Conservation (phyloP, 2,888 invertebrate genomes). For the Steinernema carpocapsae region DNA sequence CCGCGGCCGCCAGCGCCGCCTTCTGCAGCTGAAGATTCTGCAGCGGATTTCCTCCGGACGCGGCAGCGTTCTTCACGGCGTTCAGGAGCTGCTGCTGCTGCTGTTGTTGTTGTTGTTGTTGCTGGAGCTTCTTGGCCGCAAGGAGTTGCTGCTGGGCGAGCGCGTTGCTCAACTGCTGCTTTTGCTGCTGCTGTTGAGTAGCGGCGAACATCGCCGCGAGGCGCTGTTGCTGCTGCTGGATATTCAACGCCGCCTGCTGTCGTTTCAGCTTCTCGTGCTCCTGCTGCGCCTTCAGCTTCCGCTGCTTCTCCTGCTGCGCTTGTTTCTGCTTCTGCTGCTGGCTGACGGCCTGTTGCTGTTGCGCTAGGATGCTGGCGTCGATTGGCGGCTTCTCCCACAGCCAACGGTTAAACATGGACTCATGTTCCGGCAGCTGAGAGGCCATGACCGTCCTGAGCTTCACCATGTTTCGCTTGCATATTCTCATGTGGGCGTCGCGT, state of each 20-base stretch:
- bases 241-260: conserved; percentile 11
- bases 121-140: conserved; percentile 23
- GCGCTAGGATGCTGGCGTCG: conserved; percentile 62
- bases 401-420: conserved; percentile 60
- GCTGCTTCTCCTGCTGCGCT: conserved; percentile 29
- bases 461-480: conserved; percentile 62
- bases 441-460: conserved; percentile 43
- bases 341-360: conserved; percentile 52
- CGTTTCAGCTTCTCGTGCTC: conserved; percentile 6
- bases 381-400: conserved; percentile 65
- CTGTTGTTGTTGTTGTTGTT: conserved; percentile 39
- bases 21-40: conserved; percentile 3
- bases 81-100: conserved; percentile 38
- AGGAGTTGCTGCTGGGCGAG: conserved; percentile 20
- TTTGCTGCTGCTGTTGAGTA: no score
- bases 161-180: conserved; percentile 36
- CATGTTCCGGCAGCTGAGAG: conserved; percentile 50
- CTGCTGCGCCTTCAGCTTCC: conserved; percentile 29
- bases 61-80: not conserved
- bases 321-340: conserved; percentile 42
- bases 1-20: conserved; percentile 36
- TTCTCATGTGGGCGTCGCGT: conserved; percentile 49
- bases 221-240: conserved; percentile 16
- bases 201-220: conserved; percentile 39
- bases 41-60: not conserved